Evolutionary conservation across 2,888 invertebrate genomes (phyloP), one percentile per base, ranked within the genome.

Genomic region (Drosophila mulleri): DNA sequence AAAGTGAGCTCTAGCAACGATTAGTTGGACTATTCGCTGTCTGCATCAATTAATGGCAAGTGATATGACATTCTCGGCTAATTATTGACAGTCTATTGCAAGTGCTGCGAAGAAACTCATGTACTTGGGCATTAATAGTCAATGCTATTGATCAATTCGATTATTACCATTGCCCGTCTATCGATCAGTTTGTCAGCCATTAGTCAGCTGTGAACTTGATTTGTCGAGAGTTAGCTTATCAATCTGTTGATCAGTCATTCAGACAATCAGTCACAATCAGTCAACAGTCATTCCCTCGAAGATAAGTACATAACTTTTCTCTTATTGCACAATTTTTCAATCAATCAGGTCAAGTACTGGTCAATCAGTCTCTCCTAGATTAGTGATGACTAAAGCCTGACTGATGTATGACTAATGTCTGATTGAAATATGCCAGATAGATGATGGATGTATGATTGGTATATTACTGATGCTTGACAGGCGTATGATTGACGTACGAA

Each of bases 31-130:
- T 41, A 16, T 26, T 67, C 64, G 41, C 29, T 18, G 50, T 37
- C 42, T 16, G 39, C 45, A 54, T 29, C 29, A 78, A 68, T 76
- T 78, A 78, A 63, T 29, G 2, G 32, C 54, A 64, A 62, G 54
- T 78, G 73, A 75, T 68, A 78, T 68, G 74, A 73, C 61, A 65
- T 78, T 65, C 67, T 47, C 57, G 39, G 53, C 64, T 54, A 37
- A 64, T 73, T 59, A 76, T 58, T 61, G 23, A 16, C 23, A 66
- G 16, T n/a, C 54, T 3, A 54, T 56, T 56, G 62, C 54, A 52
- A 53, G 42, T 69, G 47, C 20, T 20, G 4, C n/a, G 37, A 18
- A 32, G 18, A 52, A 48, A 35, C 39, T 35, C 32, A 20, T 20
- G 26, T 12, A 37, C 57, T 63, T 52, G n/a, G 18, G 37, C 52